Base-by-base conservation (phyloP, 30 jellyfish, hydroid and myxozoan species). In the Catostylus mosaicus region DNA sequence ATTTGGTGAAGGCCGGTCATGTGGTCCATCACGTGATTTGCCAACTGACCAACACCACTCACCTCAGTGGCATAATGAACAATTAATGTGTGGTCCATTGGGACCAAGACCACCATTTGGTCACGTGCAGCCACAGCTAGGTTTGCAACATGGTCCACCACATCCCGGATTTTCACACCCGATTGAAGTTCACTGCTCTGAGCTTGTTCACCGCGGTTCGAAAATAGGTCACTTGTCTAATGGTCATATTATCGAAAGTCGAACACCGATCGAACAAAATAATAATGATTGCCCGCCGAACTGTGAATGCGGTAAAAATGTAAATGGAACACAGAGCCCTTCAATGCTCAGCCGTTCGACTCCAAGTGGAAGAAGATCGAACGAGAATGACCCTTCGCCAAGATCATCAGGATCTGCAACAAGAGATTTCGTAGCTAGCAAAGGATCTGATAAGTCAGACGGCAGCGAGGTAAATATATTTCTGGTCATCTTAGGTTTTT, bases 1-100 rank as follows among this genome's bases (percentile, higher is more conserved):
- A 0, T 80, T 80, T 50, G 83, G 27, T 29, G 90, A 80, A 11
- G 46, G 47, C 61, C 56, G 90, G 24, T 32, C 90, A 27, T 80
- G 90, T 67, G 59, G 54, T 30, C 83, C 78, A 80, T 71, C 90
- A 67, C 90, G 90, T 80, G 90, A 65, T 43, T 34, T 80, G 20
- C 50, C 76, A 1, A 52, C 36, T 56, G 82, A 65, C 11, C 90
- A 80, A 31, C 90, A 59, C 37, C 83, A 64, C 47, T 80, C 90
- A 47, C 90, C 90, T 22, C 90, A 67, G 48, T 80, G 90, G 90
- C 83, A 31, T 16, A 71, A 66, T 24, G 90, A 80, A 45, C 89
- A 78, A 48, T 12, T 80, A 67, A 29, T 80, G 4, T 48, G 90
- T 67, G 78, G 83, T 65, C 59, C 90, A 22, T 30, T 52, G 23